phyloP scores from a whole-genome alignment of 2,113 vertebrate genomes.

The Panthera tigris region DNA sequence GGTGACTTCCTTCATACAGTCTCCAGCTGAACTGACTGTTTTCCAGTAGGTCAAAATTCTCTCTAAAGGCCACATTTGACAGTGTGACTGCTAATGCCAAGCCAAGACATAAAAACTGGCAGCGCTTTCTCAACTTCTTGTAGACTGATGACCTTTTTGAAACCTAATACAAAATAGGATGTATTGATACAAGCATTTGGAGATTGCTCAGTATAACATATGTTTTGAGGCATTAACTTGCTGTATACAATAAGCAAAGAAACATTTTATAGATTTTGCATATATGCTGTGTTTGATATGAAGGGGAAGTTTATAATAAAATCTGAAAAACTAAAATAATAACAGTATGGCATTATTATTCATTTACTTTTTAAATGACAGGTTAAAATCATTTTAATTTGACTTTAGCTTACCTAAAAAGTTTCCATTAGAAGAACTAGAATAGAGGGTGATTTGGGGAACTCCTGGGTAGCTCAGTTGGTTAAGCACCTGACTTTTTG shows the following conservation, averaged over 20 bases:
- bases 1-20: neutral
- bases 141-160: constrained; percentile 81
- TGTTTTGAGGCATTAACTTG: neutral
- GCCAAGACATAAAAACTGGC: constrained; percentile 63
- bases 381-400: neutral
- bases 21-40: neutral
- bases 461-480: too few species aligned
- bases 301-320: neutral
- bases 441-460: too few species aligned
- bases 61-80: constrained; percentile 83
- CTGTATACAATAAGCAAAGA: neutral
- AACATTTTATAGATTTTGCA: neutral
- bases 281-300: rapidly evolving
- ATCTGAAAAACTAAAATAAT: neutral
- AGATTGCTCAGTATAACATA: neutral
- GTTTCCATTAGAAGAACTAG: neutral
- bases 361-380: neutral
- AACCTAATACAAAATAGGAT: constrained; percentile 49
- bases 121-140: constrained; percentile 38
- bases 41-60: constrained; percentile 76
- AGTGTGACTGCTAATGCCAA: constrained; percentile 63
- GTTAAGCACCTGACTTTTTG: too few species aligned
- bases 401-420: neutral
- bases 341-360: neutral
- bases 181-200: constrained; percentile 46